Evolutionary conservation across 2,888 invertebrate genomes (phyloP).

Genomic region (Tinea semifulvella): DNA sequence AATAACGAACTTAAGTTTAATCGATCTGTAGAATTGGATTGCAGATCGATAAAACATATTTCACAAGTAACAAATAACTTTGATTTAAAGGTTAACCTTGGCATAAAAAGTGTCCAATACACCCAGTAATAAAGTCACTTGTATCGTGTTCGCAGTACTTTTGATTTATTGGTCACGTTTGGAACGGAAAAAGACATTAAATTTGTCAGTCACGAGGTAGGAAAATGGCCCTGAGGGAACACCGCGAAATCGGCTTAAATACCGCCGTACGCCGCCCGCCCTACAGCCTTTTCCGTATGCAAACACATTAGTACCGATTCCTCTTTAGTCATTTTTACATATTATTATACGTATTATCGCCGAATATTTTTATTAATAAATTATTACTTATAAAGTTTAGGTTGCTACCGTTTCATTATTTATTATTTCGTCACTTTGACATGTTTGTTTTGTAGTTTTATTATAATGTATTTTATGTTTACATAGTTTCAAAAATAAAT

Average conservation of each 20-base stretch:
- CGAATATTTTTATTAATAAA: not conserved
- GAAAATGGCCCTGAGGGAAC: slow-evolving; percentile 21
- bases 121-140: too few species aligned
- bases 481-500: too few species aligned
- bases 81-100: too few species aligned
- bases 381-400: not conserved
- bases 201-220: slow-evolving; percentile 26
- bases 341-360: slow-evolving; percentile 8
- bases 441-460: not conserved
- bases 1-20: too few species aligned
- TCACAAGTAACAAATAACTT: too few species aligned
- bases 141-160: not conserved
- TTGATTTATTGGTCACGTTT: slow-evolving; percentile 26
- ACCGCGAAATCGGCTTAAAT: slow-evolving; percentile 20
- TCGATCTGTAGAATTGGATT: too few species aligned
- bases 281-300: slow-evolving; percentile 17
- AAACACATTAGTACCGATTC: slow-evolving; percentile 21
- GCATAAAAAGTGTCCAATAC: too few species aligned
- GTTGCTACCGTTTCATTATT: not conserved
- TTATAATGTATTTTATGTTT: too few species aligned
- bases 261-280: slow-evolving; percentile 11
- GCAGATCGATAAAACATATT: too few species aligned
- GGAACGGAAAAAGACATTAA: slow-evolving; percentile 25
- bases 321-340: slow-evolving; percentile 19
- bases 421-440: not conserved